These are phyloP conservation scores for Atlantisia rogersi DNA, from an alignment of 2,113 vertebrate species.

Conservation along the genomic window DNA sequence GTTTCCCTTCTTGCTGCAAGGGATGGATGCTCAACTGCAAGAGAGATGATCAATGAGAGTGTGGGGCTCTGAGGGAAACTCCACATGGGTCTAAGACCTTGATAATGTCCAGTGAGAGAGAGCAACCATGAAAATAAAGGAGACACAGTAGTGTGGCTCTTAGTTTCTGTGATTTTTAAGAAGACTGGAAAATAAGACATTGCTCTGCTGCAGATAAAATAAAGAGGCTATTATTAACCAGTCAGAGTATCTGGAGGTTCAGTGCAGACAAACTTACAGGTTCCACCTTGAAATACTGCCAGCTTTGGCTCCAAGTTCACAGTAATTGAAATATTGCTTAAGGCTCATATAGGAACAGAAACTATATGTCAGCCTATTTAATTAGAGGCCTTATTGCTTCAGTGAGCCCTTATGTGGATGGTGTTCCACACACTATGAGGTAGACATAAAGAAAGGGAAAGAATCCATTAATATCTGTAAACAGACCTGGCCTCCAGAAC, in stretches of 20 bases:
- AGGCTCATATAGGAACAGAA: not conserved
- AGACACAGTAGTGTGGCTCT: not conserved
- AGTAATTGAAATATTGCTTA: not conserved
- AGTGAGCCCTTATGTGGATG: not conserved
- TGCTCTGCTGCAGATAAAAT: not conserved
- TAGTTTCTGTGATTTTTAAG: not conserved
- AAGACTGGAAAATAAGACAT: not conserved
- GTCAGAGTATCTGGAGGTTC: not conserved
- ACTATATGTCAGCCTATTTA: not conserved
- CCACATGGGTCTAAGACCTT: not conserved
- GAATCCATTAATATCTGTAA: not conserved
- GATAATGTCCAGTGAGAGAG: not conserved
- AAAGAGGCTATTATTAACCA: not conserved
- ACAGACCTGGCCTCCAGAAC: not conserved
- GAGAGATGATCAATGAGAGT: not conserved
- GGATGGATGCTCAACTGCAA: not conserved
- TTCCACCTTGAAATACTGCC: not conserved
- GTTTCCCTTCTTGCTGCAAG: not conserved
- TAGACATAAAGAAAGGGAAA: not conserved
- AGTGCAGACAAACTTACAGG: not conserved
- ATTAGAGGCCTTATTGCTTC: not conserved
- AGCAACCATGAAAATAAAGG: not conserved
- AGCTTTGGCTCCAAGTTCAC: not conserved
- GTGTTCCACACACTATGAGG: not conserved
- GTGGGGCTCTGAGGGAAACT: not conserved